Percentiles rank a stretch among this genome's conserved stretches.
Conservation (phyloP, 1,140 invertebrate genomes). For the Drosophila dunni region DNA sequence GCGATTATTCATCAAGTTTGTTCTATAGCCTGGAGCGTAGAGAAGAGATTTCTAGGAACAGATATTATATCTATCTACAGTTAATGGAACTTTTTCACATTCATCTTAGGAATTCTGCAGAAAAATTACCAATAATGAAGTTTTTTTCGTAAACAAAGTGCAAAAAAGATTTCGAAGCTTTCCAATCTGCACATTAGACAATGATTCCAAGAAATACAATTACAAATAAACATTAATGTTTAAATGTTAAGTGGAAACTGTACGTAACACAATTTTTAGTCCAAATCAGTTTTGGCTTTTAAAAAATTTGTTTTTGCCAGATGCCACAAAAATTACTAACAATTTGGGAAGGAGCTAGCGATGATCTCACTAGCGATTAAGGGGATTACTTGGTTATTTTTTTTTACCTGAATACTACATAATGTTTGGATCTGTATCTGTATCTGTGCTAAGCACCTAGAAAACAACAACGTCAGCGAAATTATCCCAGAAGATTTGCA, state of each 20-base stretch:
- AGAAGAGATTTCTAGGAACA: too few relatives aligned
- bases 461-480: constrained; percentile 1
- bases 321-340: not conserved
- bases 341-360: not conserved
- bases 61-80: too few relatives aligned
- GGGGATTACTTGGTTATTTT: not conserved
- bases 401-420: not conserved
- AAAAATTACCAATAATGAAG: not conserved
- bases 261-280: constrained; percentile 2
- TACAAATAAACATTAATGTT: not conserved
- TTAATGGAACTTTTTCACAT: not conserved
- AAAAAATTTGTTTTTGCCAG: not conserved
- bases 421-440: not conserved
- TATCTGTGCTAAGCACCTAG: not conserved
- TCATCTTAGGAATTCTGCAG: not conserved
- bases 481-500: constrained; percentile 3
- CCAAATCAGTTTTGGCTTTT: not conserved
- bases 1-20: not conserved
- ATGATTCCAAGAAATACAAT: constrained; percentile 6
- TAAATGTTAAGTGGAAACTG: constrained; percentile 11
- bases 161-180: not conserved
- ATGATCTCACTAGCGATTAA: not conserved
- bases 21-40: too few relatives aligned
- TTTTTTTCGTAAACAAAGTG: not conserved
- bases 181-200: not conserved